Percentiles rank a stretch among this genome's conserved stretches.
Conservation (phyloP, 2,113 vertebrate species). For the Odocoileus virginianus region DNA sequence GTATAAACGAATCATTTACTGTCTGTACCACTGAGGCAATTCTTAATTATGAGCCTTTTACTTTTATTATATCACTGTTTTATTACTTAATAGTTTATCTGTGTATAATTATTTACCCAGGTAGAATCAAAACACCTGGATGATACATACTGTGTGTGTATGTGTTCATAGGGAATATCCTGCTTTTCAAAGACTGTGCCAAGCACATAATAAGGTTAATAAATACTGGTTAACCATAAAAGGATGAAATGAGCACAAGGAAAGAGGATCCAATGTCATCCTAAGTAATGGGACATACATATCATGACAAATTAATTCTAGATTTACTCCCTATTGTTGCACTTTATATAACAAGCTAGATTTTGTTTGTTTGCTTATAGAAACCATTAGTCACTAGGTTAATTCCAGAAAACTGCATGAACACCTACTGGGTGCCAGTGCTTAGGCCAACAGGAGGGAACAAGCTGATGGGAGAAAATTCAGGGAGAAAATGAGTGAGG, state of each 20-base stretch:
- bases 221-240: background rate
- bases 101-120: background rate
- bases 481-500: background rate
- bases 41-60: background rate
- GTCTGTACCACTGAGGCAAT: background rate
- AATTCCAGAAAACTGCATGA: background rate
- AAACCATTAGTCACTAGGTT: background rate
- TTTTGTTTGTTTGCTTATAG: background rate
- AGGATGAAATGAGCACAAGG: background rate
- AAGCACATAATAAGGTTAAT: background rate
- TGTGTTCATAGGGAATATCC: fast-evolving
- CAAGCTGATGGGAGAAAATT: background rate
- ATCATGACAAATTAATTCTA: background rate
- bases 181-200: background rate
- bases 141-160: background rate
- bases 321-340: background rate
- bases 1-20: background rate
- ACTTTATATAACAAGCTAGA: background rate
- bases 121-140: background rate
- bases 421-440: background rate
- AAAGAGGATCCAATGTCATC: background rate
- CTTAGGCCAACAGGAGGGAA: background rate
- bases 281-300: background rate
- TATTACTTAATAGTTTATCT: background rate
- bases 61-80: background rate